These are phyloP conservation scores for Smithornis capensis DNA, from an alignment of 2,113 vertebrate genomes.

Conservation along the genomic window DNA sequence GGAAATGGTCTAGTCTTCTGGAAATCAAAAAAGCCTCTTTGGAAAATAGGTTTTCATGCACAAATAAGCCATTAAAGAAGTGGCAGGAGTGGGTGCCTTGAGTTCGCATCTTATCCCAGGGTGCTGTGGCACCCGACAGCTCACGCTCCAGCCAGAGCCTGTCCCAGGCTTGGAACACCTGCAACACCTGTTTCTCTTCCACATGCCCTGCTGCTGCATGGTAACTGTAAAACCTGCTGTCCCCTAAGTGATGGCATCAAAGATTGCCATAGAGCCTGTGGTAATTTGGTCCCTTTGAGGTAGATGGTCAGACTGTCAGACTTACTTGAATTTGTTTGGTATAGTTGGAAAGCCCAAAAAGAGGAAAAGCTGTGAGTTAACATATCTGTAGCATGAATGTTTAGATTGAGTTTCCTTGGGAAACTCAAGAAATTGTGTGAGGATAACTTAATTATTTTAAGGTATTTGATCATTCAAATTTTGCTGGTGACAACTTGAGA, in stretches of 20 bases:
- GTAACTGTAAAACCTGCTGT: not conserved
- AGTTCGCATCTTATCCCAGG: not conserved
- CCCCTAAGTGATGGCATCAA: not conserved
- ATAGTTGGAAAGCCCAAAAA: not conserved
- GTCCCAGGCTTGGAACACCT: not conserved
- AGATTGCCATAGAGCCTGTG: not conserved
- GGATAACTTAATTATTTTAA: conserved; percentile 19
- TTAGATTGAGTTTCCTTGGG: not conserved
- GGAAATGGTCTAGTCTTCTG: not conserved
- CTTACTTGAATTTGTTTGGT: not conserved
- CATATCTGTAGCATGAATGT: not conserved
- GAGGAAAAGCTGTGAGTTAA: not conserved
- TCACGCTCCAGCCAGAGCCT: not conserved
- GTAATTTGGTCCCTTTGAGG: not conserved
- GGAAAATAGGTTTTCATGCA: not conserved
- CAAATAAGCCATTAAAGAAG: not conserved
- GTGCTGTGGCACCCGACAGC: accelerated
- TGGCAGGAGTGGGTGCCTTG: not conserved
- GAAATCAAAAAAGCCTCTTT: not conserved
- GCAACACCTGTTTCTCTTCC: accelerated
- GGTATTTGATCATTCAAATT: not conserved
- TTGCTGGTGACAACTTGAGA: not conserved
- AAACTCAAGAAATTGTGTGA: not conserved
- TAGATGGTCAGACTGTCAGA: not conserved
- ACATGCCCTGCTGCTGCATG: not conserved